Percentiles rank a stretch among this genome's conserved stretches.
Evolutionary conservation across 2,888 invertebrate species (phyloP).

Genomic region (Autographa gamma): DNA sequence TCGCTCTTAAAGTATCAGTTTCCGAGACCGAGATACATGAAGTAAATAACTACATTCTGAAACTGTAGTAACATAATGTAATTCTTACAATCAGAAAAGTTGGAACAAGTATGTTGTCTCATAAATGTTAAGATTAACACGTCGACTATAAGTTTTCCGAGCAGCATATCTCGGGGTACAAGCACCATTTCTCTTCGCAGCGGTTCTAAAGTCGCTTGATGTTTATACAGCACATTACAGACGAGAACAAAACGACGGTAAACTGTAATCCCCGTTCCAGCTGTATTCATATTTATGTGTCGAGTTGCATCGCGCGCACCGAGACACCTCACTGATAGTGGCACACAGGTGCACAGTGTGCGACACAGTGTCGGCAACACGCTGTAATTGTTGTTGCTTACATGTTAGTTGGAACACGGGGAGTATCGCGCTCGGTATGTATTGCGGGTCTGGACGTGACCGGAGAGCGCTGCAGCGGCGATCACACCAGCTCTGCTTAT

Average conservation of each 20-base stretch:
- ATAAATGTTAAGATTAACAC: neutral
- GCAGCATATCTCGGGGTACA: neutral
- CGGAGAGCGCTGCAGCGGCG: constrained; percentile 19
- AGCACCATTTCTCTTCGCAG: neutral
- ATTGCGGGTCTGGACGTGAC: constrained; percentile 40
- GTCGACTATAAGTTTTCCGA: neutral
- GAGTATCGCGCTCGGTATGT: constrained; percentile 31
- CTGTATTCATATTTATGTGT: constrained; percentile 8
- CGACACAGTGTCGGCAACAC: neutral
- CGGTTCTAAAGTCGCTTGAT: neutral
- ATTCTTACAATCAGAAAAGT: neutral
- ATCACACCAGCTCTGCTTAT: constrained; percentile 25
- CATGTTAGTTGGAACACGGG: constrained; percentile 19
- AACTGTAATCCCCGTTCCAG: neutral
- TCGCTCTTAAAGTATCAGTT: constrained; percentile 4
- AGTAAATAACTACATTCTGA: neutral
- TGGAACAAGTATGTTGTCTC: neutral
- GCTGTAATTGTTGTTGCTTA: neutral
- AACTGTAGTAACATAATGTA: neutral
- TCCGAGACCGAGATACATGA: neutral
- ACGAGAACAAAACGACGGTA: neutral
- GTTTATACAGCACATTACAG: constrained; percentile 2
- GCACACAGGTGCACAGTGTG: constrained; percentile 1
- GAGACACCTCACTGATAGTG: neutral
- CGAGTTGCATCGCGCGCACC: neutral